Base-by-base conservation (phyloP, 1,140 invertebrate species). In the Aphelinus certus region DNA sequence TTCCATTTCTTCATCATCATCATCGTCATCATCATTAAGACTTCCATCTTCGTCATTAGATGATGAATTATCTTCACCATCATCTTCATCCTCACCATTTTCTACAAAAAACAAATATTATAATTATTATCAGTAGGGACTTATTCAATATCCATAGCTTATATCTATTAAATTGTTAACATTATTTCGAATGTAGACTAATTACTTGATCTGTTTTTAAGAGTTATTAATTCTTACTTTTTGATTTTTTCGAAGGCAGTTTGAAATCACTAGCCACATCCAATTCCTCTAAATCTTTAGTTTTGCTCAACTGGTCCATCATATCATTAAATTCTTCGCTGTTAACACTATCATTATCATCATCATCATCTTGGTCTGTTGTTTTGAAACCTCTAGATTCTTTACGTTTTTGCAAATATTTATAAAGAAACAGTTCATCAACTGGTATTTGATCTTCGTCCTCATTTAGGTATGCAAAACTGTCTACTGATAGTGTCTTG, bases 271-370 rank as follows among this genome's bases (percentile, higher is more conserved):
- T 87, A 75, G 88, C 88, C 71, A 88, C 83, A 65, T 89, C 92
- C 45, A 93, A 79, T 75, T 92, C 90, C 5, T 89, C 91, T 9
- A 92, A 79, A 79, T 92, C 89, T 78, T 91, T 89, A 53, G 82
- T 80, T 48, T 81, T 89, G 1, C 89, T 89, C 80, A 94, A 88
- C 67, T 86, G 88, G 80, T 93, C 92, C 53, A 96, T 85, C 87
- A 96, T 93, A n/a, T 92, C 91, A 75, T 95, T 93, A 86, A 98
- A 98, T 83, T 98, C 96, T 72, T 96, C 94, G 83, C 96, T 96
- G 76, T 91, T 93, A 2, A 98, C 93, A 80, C 95, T 96, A 58
- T 94, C 94, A 51, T 90, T 87, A 83, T 96, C 95, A 81, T 92
- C 92, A 77, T 91, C 90, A 51, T 90, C 88, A 1, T 89, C 88